Evolutionary conservation across 1,140 invertebrate species (phyloP).

Genomic region (Magallana angulata): DNA sequence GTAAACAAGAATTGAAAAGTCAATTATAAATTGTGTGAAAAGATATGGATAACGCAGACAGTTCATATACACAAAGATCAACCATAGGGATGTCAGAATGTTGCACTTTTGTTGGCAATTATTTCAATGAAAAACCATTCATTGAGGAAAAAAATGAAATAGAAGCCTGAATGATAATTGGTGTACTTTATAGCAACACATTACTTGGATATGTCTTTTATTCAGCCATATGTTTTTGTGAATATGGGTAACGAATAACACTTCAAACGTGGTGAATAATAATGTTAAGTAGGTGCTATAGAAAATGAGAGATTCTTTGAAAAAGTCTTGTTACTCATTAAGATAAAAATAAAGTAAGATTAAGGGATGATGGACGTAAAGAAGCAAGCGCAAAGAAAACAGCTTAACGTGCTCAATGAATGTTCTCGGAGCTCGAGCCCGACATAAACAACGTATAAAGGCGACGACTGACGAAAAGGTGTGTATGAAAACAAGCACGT

Average conservation of each 20-base stretch:
- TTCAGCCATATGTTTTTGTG: conserved; percentile 30
- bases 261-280: conserved; percentile 18
- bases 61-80: background rate
- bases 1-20: conserved; percentile 13
- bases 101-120: conserved; percentile 2
- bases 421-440: background rate
- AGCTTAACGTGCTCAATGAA: background rate
- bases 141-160: conserved; percentile 22
- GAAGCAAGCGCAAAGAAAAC: background rate
- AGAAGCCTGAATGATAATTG: conserved; percentile 21
- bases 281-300: conserved; percentile 5
- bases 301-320: conserved; percentile 21
- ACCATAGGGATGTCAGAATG: background rate
- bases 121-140: conserved; percentile 12
- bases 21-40: conserved; percentile 22
- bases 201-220: background rate
- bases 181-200: conserved; percentile 3
- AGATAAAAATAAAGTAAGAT: conserved; percentile 11
- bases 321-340: background rate
- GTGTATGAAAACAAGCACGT: background rate
- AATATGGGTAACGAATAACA: conserved; percentile 20
- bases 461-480: background rate
- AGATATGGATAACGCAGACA: background rate
- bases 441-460: background rate
- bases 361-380: background rate